A percentile compares a stretch with the other conserved stretches of the same genome.
Conservation (phyloP, 2,888 invertebrate genomes). For the Carpatolechia fugitivella region DNA sequence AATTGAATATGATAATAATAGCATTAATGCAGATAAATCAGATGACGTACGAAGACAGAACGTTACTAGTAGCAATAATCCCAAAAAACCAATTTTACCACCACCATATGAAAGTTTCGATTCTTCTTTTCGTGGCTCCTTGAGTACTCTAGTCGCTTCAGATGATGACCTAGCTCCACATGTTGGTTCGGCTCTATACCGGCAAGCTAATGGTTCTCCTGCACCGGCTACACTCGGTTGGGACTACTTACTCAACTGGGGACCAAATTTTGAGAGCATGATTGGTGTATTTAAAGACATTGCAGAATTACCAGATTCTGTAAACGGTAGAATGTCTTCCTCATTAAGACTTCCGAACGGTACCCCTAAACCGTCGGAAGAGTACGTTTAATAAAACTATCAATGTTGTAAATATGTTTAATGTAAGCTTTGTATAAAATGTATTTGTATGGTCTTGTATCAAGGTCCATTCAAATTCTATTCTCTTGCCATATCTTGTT, state of each 20-base stretch:
- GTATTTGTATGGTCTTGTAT: slow-evolving; percentile 69
- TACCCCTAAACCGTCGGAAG: slow-evolving; percentile 92
- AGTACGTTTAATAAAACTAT: slow-evolving; percentile 84
- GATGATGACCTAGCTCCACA: slow-evolving; percentile 94
- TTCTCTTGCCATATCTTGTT: slow-evolving; percentile 73
- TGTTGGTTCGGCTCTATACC: slow-evolving; percentile 87
- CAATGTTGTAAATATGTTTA: slow-evolving; percentile 34
- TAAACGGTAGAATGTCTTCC: slow-evolving; percentile 85
- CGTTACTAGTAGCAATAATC: slow-evolving; percentile 72
- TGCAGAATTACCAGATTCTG: slow-evolving; percentile 93
- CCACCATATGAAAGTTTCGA: slow-evolving; percentile 95
- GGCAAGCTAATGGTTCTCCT: slow-evolving; percentile 89
- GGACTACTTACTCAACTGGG: slow-evolving; percentile 97
- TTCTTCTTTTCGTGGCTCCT: slow-evolving; percentile 95
- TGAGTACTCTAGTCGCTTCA: slow-evolving; percentile 95
- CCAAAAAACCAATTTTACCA: slow-evolving; percentile 84
- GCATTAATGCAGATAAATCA: slow-evolving; percentile 88
- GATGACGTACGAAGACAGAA: slow-evolving; percentile 81
- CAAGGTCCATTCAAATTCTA: slow-evolving; percentile 63
- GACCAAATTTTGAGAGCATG: slow-evolving; percentile 96
- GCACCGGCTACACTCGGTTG: slow-evolving; percentile 91
- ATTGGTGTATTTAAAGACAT: slow-evolving; percentile 98
- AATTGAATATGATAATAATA: slow-evolving; percentile 97
- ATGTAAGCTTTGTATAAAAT: slow-evolving; percentile 56
- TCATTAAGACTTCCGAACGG: slow-evolving; percentile 87